Base-by-base conservation (phyloP, 2,113 vertebrate genomes). In the Aegotheles bennettii region DNA sequence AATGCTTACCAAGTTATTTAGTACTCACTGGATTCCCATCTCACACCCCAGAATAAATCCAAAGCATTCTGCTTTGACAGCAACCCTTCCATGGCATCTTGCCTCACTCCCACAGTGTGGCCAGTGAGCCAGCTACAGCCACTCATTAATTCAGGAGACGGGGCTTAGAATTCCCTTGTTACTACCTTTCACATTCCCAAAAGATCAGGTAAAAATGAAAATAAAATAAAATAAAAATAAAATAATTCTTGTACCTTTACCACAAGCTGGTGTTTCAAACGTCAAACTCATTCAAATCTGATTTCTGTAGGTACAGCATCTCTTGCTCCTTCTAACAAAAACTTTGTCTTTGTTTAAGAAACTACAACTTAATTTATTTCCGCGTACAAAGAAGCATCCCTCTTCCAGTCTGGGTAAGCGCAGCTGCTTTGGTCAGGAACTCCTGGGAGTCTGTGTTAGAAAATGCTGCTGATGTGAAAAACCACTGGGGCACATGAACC, bases 401-500 rank as follows among this genome's bases (percentile, higher is more conserved):
- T 48, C 45, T 48, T 29, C n/a, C 53, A 45, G 16, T 10, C 33
- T 54, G 73, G 25, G 26, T n/a, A 65, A 79, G 73, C 83, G 40
- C 35, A 47, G 16, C 36, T 2, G 25, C 36, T 75, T 79, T 56
- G 45, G 33, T 33, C n/a, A 31, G 50, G 56, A 86, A 64, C 6
- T 8, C 11, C n/a, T 38, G 10, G 16, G 33, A 90, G 28, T 31
- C 28, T 12, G 26, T 7, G 40, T 61, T 54, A 67, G 42, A 51
- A 87, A 75, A 65, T 1, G 7, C 24, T 56, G 51, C 29, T 54
- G n/a, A 53, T 9, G 3, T 9, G 11, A n/a, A 75, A 57, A 47
- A 35, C 25, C 51, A 40, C 10, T 0, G 1, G 29, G 50, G 35
- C 14, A 10, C 2, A 0, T 0, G 4, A 70, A 73, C 0, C 0